phyloP scores from a whole-genome alignment of 2,113 vertebrate genomes.

The Pachycephala philippinensis region DNA sequence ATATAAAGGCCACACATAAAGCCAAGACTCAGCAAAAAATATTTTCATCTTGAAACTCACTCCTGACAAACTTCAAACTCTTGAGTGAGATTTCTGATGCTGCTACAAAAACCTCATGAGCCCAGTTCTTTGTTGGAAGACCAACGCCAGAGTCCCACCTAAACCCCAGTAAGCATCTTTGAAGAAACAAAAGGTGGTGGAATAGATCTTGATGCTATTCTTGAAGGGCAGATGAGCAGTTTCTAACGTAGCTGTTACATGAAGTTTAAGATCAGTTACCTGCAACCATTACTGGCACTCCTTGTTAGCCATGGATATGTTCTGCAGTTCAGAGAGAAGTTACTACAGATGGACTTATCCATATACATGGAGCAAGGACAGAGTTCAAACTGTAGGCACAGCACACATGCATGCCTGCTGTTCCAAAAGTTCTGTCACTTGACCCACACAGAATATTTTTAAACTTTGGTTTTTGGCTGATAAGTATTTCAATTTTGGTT shows the following conservation, averaged over 20 bases:
- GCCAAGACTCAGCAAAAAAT: background rate
- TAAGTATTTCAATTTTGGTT: constrained; percentile 67
- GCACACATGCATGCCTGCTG: background rate
- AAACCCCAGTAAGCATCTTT: background rate
- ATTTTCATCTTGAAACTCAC: background rate
- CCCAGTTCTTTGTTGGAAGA: background rate
- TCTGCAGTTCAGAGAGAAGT: background rate
- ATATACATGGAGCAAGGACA: background rate
- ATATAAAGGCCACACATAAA: background rate
- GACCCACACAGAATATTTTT: constrained; percentile 39
- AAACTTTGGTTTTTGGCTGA: constrained; percentile 56
- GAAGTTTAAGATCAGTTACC: background rate
- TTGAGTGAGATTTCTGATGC: background rate
- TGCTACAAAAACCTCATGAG: background rate
- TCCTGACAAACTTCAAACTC: background rate
- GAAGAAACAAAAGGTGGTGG: background rate
- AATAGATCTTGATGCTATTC: background rate
- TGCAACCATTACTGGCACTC: background rate
- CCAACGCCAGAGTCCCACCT: background rate
- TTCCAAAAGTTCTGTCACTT: constrained; percentile 46
- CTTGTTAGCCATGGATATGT: background rate
- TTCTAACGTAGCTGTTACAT: background rate
- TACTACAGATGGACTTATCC: background rate
- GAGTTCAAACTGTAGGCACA: background rate
- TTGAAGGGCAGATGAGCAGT: background rate